phyloP scores from a whole-genome alignment of 2,113 vertebrate genomes.

The Notiomystis cincta region DNA sequence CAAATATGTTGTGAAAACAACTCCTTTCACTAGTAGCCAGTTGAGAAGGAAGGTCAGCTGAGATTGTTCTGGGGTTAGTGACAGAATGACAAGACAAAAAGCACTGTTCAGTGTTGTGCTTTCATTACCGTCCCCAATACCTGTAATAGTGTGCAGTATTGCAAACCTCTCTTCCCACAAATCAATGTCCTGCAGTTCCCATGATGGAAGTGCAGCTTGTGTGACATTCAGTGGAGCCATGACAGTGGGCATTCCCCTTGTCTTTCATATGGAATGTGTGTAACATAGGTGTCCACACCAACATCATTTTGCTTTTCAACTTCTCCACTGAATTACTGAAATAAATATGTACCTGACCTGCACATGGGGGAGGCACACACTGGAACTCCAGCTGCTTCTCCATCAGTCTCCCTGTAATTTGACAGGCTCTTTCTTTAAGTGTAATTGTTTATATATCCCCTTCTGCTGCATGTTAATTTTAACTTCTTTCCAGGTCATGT shows the following conservation, averaged over 20 bases:
- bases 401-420: not conserved
- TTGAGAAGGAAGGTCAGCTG: not conserved
- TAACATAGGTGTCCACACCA: not conserved
- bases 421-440: not conserved
- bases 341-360: not conserved
- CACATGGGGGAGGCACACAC: not conserved
- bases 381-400: not conserved
- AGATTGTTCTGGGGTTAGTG: not conserved
- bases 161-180: not conserved
- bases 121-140: not conserved
- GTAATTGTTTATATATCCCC: not conserved
- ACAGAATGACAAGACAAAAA: not conserved
- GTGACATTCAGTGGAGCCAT: not conserved
- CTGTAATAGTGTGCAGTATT: not conserved
- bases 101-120: not conserved
- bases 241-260: not conserved
- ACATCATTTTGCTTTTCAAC: not conserved
- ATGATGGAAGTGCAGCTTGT: not conserved
- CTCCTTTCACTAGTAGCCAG: not conserved
- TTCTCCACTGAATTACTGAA: not conserved
- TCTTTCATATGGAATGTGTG: not conserved
- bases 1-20: not conserved
- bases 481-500: not conserved
- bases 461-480: not conserved
- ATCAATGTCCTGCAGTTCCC: not conserved